These are phyloP conservation scores for Ctenomys sociabilis DNA, from an alignment of 2,113 vertebrate genomes.

Conservation along the genomic window DNA sequence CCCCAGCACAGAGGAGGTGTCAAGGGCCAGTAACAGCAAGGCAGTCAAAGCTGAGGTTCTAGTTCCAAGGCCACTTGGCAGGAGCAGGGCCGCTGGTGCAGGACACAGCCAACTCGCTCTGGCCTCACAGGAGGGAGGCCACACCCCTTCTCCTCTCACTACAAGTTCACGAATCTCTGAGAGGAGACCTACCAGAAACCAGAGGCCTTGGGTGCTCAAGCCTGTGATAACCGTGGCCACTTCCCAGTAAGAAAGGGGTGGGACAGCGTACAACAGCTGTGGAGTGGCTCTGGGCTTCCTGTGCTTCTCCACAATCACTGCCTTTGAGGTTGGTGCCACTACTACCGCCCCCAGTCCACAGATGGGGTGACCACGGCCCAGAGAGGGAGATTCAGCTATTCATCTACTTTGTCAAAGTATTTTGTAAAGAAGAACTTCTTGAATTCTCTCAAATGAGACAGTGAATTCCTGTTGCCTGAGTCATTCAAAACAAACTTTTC, in stretches of 20 bases:
- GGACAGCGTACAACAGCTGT: neutral
- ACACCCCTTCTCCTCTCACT: neutral
- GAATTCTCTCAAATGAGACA: neutral
- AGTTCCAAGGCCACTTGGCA: neutral
- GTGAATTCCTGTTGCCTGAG: neutral
- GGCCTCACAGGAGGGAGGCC: neutral
- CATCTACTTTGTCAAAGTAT: neutral
- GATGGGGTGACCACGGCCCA: neutral
- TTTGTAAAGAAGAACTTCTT: neutral
- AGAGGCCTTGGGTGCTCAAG: neutral
- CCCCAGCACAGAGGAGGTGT: neutral
- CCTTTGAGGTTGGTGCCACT: neutral
- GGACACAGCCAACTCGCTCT: neutral
- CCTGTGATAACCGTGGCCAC: no score
- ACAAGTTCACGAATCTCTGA: neutral
- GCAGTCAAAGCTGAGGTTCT: neutral
- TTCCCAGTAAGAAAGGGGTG: neutral
- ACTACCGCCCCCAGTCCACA: neutral
- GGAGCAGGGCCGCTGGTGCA: neutral
- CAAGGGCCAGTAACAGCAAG: no score
- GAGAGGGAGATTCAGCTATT: neutral
- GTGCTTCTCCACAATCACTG: neutral
- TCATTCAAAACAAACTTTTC: neutral
- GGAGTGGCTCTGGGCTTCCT: neutral
- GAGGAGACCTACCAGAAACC: neutral